Conservation (phyloP, 2,888 invertebrate species). For the Meganola albula region DNA sequence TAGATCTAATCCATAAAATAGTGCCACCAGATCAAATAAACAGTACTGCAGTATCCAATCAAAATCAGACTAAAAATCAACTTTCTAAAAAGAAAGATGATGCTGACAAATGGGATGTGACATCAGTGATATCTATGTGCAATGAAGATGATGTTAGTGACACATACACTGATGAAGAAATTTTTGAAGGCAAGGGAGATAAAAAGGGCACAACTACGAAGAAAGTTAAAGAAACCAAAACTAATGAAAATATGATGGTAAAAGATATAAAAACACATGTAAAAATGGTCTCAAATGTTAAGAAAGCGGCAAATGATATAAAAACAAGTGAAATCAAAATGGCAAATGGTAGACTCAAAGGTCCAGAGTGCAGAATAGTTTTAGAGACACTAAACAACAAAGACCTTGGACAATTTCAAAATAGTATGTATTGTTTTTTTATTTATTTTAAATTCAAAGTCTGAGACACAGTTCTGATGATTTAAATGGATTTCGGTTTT, state of each 20-base stretch:
- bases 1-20: constrained; percentile 64
- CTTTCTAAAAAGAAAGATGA: constrained; percentile 32
- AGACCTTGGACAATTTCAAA: background rate
- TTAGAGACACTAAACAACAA: constrained; percentile 8
- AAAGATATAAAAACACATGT: too few relatives aligned
- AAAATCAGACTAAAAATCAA: constrained; percentile 35
- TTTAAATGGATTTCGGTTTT: too few relatives aligned
- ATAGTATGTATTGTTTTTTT: too few relatives aligned
- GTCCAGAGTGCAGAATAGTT: constrained; percentile 13
- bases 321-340: too few relatives aligned
- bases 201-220: too few relatives aligned
- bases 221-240: too few relatives aligned
- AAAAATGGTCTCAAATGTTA: too few relatives aligned
- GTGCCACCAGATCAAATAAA: constrained; percentile 56
- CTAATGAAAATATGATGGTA: too few relatives aligned
- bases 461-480: too few relatives aligned
- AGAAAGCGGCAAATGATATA: too few relatives aligned
- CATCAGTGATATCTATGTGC: constrained; percentile 46
- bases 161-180: constrained; percentile 66
- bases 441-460: too few relatives aligned
- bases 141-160: constrained; percentile 51
- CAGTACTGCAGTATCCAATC: constrained; percentile 43
- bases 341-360: too few relatives aligned
- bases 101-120: constrained; percentile 51
- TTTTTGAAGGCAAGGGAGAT: constrained; percentile 32